Conservation (phyloP, 2,888 invertebrate species). For the Amorpha juglandis region DNA sequence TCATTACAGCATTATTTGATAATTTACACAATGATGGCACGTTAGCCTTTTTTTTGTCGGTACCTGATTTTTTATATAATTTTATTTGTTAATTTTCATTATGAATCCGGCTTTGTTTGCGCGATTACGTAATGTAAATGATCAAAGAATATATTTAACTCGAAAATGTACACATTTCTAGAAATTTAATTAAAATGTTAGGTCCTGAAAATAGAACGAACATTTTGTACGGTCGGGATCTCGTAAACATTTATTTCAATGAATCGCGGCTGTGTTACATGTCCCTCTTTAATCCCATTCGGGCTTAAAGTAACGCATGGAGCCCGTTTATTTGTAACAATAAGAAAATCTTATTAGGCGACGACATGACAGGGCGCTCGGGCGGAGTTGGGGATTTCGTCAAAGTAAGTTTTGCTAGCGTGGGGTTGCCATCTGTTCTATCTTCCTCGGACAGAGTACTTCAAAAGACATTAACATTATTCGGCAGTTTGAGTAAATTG, state of each 20-base stretch:
- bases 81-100: too few species aligned
- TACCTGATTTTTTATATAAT: too few species aligned
- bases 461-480: too few species aligned
- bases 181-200: neutral
- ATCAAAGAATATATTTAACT: neutral
- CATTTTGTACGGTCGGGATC: neutral
- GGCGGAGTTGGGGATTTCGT: constrained; percentile 6
- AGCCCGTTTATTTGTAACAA: constrained; percentile 15
- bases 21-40: too few species aligned
- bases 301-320: constrained; percentile 7
- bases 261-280: neutral
- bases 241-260: constrained; percentile 12
- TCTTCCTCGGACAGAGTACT: neutral
- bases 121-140: neutral
- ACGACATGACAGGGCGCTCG: constrained; percentile 17
- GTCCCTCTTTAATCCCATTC: constrained; percentile 19
- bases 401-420: constrained; percentile 6
- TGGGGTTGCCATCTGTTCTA: neutral
- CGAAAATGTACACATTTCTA: too few species aligned
- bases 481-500: neutral
- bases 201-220: neutral
- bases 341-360: constrained; percentile 22
- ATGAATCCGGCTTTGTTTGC: too few species aligned
- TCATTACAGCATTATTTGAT: too few species aligned
- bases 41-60: too few species aligned